Evolutionary conservation across 2,113 vertebrate genomes (phyloP).

Genomic region (Protomyctophum bolini): DNA sequence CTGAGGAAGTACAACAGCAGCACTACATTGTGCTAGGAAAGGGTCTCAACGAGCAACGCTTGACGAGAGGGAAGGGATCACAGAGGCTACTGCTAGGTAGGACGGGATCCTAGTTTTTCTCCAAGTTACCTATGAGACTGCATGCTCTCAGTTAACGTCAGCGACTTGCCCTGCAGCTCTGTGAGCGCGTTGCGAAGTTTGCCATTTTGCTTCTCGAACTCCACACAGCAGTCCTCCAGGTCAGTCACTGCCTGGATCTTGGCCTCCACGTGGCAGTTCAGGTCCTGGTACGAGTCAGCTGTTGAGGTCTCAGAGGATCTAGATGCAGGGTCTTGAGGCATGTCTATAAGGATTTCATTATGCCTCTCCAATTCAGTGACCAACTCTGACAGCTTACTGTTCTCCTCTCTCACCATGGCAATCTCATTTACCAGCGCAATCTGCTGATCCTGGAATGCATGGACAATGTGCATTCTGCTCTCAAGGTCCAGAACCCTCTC

Average conservation of each 20-base stretch:
- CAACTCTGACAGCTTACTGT: constrained; percentile 40
- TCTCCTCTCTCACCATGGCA: constrained; percentile 48
- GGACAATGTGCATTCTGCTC: constrained; percentile 37
- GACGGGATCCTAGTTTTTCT: constrained; percentile 46
- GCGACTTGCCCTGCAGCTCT: constrained; percentile 78
- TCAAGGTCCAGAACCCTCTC: constrained; percentile 58
- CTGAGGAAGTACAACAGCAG: not conserved
- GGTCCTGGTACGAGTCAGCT: constrained; percentile 57
- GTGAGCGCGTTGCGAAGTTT: constrained; percentile 67
- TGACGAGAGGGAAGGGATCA: constrained; percentile 20
- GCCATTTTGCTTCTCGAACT: constrained; percentile 66
- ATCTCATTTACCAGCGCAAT: constrained; percentile 52
- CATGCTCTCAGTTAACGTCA: constrained; percentile 79
- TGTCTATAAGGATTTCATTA: constrained; percentile 10
- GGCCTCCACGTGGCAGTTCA: constrained; percentile 47
- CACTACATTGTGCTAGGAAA: not conserved
- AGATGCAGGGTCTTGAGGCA: constrained; percentile 3
- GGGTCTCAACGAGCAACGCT: constrained; percentile 40
- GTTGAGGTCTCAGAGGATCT: not conserved
- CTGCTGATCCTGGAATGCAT: constrained; percentile 33
- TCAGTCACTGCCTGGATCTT: constrained; percentile 40
- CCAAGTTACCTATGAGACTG: constrained; percentile 87
- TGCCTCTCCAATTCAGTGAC: constrained; percentile 48
- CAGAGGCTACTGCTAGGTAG: constrained; percentile 31
- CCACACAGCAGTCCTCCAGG: constrained; percentile 43